A percentile compares a stretch with the other conserved stretches of the same genome.
Evolutionary conservation across 2,797 vertebrate genomes (phyloP).

Genomic region (Micrastur ruficollis): DNA sequence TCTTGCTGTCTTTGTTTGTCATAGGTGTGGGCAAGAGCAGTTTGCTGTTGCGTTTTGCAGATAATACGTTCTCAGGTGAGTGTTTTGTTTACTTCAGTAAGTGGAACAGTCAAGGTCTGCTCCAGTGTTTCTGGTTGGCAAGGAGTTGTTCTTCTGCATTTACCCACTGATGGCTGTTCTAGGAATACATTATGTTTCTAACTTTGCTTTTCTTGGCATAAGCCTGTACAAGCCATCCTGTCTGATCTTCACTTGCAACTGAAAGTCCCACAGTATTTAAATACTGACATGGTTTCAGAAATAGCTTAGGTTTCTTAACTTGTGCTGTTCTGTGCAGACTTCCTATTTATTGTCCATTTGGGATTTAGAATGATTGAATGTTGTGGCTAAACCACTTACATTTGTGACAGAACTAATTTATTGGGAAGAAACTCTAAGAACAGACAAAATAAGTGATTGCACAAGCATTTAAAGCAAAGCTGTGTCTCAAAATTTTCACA

Average conservation of each 20-base stretch:
- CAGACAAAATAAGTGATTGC: background rate
- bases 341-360: background rate
- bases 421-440: background rate
- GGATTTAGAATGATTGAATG: background rate
- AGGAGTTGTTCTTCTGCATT: background rate
- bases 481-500: background rate
- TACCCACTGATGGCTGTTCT: background rate
- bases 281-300: background rate
- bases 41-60: constrained; percentile 96
- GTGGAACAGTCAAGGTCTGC: background rate
- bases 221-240: background rate
- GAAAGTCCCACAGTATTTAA: background rate
- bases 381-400: background rate
- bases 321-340: background rate
- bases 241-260: background rate
- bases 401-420: background rate
- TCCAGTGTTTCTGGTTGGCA: background rate
- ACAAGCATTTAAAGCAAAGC: background rate
- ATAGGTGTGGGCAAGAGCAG: constrained; percentile 99
- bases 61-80: constrained; percentile 99
- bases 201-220: background rate
- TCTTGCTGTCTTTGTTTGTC: constrained; percentile 41
- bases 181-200: background rate
- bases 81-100: background rate
- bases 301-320: background rate